Conservation (phyloP, 2,113 vertebrate species). For the Neoarius graeffei region DNA sequence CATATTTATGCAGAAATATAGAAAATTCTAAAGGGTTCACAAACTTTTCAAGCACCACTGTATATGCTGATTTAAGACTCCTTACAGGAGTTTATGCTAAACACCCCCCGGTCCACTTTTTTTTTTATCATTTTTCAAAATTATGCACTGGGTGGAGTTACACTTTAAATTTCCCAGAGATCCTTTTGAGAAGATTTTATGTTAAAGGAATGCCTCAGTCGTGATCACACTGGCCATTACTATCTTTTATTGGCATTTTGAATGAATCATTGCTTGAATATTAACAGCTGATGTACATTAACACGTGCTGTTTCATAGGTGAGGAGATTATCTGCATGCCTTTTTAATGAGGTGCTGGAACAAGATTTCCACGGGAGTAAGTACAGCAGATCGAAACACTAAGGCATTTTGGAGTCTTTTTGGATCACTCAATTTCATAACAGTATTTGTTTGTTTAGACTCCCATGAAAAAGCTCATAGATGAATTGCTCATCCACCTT, state of each 20-base stretch:
- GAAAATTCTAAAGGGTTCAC: too few relatives aligned
- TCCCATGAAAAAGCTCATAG: neutral
- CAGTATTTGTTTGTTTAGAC: neutral
- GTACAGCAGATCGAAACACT: neutral
- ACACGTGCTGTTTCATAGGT: neutral
- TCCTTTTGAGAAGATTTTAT: neutral
- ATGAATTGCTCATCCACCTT: neutral
- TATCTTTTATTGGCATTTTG: neutral
- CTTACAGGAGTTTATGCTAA: too few relatives aligned
- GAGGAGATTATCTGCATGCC: constrained; percentile 3
- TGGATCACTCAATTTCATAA: neutral
- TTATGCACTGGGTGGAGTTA: too few relatives aligned
- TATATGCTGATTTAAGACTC: too few relatives aligned
- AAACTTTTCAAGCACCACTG: too few relatives aligned
- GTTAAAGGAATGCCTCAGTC: neutral
- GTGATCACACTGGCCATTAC: neutral
- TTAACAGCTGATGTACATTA: neutral
- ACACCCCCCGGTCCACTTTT: too few relatives aligned
- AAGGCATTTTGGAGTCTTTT: neutral
- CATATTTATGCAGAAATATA: too few relatives aligned
- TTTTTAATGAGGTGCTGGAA: neutral
- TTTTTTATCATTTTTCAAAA: too few relatives aligned
- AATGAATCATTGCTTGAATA: too few relatives aligned
- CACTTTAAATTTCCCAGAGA: neutral
- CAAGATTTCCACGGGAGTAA: neutral